These are phyloP conservation scores for Sebastes trivittatus DNA, from an alignment of 2,797 vertebrate genomes.

Conservation along the genomic window DNA sequence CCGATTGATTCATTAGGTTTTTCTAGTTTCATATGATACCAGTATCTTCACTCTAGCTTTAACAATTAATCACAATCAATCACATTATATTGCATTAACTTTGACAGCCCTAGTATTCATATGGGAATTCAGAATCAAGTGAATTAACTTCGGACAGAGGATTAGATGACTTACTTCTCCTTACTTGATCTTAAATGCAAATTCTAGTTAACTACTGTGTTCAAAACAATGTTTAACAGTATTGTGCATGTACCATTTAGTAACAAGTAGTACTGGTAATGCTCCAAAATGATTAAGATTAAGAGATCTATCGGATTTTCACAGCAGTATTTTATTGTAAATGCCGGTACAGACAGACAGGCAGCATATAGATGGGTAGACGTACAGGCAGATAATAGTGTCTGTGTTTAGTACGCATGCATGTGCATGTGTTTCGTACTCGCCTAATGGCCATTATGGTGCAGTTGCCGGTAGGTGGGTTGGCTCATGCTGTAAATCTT, in stretches of 20 bases:
- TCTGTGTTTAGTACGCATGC: neutral
- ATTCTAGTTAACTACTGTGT: neutral
- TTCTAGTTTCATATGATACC: no score
- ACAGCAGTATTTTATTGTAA: neutral
- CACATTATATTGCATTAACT: no score
- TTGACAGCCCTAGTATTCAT: no score
- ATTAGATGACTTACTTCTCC: no score
- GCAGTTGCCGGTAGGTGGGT: conserved; percentile 36
- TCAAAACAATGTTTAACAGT: neutral
- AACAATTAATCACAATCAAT: no score
- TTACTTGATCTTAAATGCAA: no score
- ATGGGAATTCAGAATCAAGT: neutral
- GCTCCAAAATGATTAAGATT: neutral
- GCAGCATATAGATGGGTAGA: neutral
- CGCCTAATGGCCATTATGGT: conserved; percentile 45
- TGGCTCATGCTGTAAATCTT: conserved; percentile 53
- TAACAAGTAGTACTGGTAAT: neutral
- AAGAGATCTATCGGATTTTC: neutral
- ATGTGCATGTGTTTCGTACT: conserved; percentile 6
- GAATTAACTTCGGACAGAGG: neutral
- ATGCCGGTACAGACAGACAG: neutral
- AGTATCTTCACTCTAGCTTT: no score
- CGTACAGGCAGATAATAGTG: neutral
- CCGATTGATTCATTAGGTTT: accelerated
- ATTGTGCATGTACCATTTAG: neutral